These are phyloP conservation scores for Rhynchonema sp. DNA, from an alignment of 2,888 invertebrate species.

Conservation along the genomic window DNA sequence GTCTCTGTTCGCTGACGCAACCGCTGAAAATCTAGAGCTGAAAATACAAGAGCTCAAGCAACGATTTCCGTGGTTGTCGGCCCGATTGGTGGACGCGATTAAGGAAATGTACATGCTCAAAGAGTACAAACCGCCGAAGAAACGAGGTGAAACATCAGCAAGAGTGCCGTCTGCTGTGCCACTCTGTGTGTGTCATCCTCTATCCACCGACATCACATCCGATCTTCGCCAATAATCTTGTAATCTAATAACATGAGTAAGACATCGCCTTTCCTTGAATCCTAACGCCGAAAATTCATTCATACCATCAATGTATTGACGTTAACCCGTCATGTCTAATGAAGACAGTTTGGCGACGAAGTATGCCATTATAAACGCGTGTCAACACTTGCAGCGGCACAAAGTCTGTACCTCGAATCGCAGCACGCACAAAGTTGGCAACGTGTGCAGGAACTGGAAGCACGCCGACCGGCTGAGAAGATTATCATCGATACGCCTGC, in stretches of 20 bases:
- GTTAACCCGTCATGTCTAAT: too few species aligned
- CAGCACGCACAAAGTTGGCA: slow-evolving; percentile 42
- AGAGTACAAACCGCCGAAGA: not conserved
- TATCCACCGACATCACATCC: too few species aligned
- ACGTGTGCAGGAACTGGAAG: slow-evolving; percentile 34
- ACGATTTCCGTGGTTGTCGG: not conserved
- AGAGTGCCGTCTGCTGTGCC: too few species aligned
- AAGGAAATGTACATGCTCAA: not conserved
- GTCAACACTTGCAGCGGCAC: slow-evolving; percentile 14
- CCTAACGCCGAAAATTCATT: too few species aligned
- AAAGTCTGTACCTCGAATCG: slow-evolving; percentile 49
- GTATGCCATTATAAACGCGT: not conserved
- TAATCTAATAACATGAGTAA: too few species aligned
- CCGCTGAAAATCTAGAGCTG: not conserved
- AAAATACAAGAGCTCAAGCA: not conserved
- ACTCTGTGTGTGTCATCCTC: too few species aligned
- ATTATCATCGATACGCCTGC: slow-evolving; percentile 9
- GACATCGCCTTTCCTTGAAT: too few species aligned
- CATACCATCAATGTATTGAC: too few species aligned
- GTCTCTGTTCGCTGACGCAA: not conserved
- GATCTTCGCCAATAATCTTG: too few species aligned
- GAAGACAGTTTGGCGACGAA: not conserved
- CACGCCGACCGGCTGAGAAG: slow-evolving; percentile 14
- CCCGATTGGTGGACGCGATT: not conserved
- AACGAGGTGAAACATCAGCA: too few species aligned